A percentile compares a stretch with the other conserved stretches of the same genome.
phyloP scores from a whole-genome alignment of 2,797 vertebrate genomes.

The Taeniopygia guttata region DNA sequence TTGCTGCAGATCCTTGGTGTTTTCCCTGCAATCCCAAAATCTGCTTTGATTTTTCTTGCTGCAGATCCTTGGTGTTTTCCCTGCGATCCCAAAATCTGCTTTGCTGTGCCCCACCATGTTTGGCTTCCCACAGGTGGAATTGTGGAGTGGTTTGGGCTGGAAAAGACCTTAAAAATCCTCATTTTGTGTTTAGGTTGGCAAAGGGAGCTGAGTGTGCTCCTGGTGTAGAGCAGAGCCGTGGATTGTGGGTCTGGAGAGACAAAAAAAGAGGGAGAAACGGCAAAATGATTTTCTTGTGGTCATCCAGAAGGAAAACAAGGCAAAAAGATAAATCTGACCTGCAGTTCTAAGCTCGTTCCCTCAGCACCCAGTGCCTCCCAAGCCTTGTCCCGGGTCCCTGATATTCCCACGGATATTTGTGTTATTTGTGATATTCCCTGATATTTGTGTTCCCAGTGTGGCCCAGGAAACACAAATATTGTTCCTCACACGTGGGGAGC shows the following conservation, averaged over 20 bases:
- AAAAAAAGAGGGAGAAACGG: background rate
- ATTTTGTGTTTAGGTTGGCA: background rate
- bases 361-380: background rate
- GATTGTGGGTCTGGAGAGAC: background rate
- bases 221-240: background rate
- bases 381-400: background rate
- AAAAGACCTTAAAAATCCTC: background rate
- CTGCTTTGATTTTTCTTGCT: too few relatives aligned
- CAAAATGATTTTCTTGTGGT: background rate
- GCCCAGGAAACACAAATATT: slow-evolving; percentile 32
- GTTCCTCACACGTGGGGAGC: background rate
- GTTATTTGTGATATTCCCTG: too few relatives aligned
- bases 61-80: background rate
- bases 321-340: background rate
- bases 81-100: background rate
- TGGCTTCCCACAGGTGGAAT: background rate
- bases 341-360: background rate
- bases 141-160: background rate
- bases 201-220: background rate
- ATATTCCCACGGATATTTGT: background rate
- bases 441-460: too few relatives aligned
- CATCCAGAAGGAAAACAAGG: background rate
- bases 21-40: too few relatives aligned
- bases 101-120: background rate
- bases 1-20: too few relatives aligned